Evolutionary conservation across 2,888 invertebrate species (phyloP), one percentile per base, ranked within the genome.

Genomic region (Dynastes tityus): DNA sequence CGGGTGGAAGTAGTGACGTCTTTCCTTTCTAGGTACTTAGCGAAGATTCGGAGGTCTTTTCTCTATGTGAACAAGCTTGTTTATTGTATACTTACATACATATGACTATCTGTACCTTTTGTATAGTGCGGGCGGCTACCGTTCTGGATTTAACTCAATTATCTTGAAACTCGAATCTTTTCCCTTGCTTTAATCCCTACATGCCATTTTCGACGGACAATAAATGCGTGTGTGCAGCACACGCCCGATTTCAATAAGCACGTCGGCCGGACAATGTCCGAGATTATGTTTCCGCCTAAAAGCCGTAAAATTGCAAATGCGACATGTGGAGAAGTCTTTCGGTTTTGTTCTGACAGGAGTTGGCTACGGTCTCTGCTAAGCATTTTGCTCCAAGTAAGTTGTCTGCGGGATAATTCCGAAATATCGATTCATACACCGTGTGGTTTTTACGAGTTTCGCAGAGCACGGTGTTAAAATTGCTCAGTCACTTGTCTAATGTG

Each of bases 81-180:
- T 85, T 85, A 84, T 84, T 84, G 83, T 84, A 84, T 77, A 84
- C 83, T 83, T 81, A 51, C 68, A 83, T 74, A 22, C 45, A 45
- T 8, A 37, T 5, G 16, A 53, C 2, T 13, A 8, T 55, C 8
- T 22, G 9, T 55, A 55, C 55, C 73, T 55, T 74, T 74, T 84
- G 81, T 9, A 45, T 45, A 79, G 65, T 79, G 81, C 79, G 76
- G 82, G 78, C 82, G 80, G 78, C 80, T 80, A 79, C 76, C 76
- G 76, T 80, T 78, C 81, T 80, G 83, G 82, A 83, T 85, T 86
- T 85, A 85, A 85, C 85, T 86, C 84, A 86, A 86, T 86, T 86
- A 86, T 86, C 84, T 84, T 82, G 85, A 86, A 86, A 86, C 85
- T 83, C 79, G 85, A 85, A 82, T 82, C 84, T 85, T 84, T 84